Evolutionary conservation across 2,797 vertebrate species (phyloP).

Genomic region (Apodemus agrarius): DNA sequence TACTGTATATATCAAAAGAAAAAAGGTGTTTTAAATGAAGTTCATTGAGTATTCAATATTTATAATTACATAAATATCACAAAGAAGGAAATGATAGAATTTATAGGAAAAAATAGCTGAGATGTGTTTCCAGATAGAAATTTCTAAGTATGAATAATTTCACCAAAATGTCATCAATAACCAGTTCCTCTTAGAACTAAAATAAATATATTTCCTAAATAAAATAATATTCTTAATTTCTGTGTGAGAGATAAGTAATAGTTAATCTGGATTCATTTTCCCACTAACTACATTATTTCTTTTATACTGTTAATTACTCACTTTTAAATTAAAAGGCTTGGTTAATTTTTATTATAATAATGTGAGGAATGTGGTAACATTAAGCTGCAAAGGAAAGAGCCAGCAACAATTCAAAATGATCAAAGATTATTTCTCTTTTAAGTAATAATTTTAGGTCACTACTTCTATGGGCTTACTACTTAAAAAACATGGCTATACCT

Average conservation of each 20-base stretch:
- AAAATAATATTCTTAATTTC: neutral
- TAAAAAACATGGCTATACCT: fast-evolving
- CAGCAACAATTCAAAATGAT: neutral
- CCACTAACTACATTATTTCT: neutral
- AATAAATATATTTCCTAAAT: neutral
- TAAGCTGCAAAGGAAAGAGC: neutral
- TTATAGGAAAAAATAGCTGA: neutral
- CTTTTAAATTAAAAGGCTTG: neutral
- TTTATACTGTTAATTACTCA: neutral
- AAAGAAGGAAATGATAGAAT: neutral
- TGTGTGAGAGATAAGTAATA: neutral
- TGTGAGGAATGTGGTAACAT: neutral
- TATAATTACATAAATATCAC: neutral
- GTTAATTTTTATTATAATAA: constrained; percentile 1
- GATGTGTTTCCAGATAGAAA: neutral
- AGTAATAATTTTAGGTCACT: neutral
- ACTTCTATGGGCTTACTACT: neutral
- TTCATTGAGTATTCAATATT: neutral
- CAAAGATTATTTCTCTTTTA: neutral
- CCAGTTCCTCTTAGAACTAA: neutral
- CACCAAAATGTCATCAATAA: neutral
- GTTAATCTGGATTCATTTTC: neutral
- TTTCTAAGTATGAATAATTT: neutral
- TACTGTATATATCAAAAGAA: neutral
- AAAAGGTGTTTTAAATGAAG: neutral